Conservation (phyloP, 2,797 vertebrate genomes). For the Echeneis naucrates region DNA sequence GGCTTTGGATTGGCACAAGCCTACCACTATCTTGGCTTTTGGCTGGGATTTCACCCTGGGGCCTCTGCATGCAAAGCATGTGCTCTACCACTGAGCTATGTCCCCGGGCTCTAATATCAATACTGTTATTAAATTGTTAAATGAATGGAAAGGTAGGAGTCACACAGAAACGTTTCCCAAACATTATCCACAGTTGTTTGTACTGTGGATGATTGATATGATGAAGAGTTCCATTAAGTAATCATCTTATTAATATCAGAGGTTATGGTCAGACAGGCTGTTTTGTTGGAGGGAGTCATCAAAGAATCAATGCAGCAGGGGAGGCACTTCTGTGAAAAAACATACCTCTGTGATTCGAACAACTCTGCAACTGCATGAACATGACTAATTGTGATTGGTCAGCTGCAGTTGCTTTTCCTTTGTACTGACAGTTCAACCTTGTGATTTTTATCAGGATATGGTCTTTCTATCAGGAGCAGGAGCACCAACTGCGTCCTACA, state of each 20-base stretch:
- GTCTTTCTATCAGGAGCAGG: not conserved
- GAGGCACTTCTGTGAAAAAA: not conserved
- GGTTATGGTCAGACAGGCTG: not conserved
- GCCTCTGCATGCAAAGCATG: too few species aligned
- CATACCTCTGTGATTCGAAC: not conserved
- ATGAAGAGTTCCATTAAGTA: not conserved
- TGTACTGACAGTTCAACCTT: not conserved
- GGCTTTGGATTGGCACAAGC: too few species aligned
- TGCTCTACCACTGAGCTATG: too few species aligned
- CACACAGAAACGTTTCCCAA: not conserved
- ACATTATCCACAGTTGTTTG: too few species aligned
- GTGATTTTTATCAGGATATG: too few species aligned
- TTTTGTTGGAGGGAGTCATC: not conserved
- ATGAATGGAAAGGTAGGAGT: not conserved
- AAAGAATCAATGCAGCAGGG: not conserved
- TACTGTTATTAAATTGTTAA: too few species aligned
- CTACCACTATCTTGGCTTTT: too few species aligned
- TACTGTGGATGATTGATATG: not conserved
- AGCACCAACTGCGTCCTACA: not conserved
- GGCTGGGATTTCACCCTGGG: too few species aligned
- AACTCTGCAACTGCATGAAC: not conserved
- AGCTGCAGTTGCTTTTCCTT: not conserved
- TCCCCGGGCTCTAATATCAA: too few species aligned
- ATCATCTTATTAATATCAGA: not conserved
- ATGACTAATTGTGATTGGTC: not conserved